Evolutionary conservation across 2,113 vertebrate genomes (phyloP).

Genomic region (Platichthys stellatus): DNA sequence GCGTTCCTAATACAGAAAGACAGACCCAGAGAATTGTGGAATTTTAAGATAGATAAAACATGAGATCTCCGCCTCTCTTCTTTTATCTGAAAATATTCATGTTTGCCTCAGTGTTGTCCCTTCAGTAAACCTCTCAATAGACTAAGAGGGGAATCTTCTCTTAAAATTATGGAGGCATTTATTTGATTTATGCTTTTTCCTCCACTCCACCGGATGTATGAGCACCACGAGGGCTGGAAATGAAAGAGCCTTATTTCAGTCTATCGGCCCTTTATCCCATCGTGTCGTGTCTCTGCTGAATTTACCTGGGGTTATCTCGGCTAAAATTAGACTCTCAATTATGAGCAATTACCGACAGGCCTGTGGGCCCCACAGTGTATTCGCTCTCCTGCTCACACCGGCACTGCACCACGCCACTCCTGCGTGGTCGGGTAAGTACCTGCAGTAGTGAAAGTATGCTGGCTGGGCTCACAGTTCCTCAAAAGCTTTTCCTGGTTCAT

Average conservation of each 20-base stretch:
- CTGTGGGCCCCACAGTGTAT: constrained; percentile 74
- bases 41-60: too few relatives aligned
- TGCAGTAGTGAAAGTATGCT: constrained; percentile 53
- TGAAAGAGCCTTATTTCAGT: constrained; percentile 63
- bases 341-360: constrained; percentile 82
- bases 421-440: constrained; percentile 50
- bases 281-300: constrained; percentile 78
- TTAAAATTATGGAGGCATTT: constrained; percentile 4
- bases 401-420: constrained; percentile 45
- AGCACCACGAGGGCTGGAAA: constrained; percentile 51
- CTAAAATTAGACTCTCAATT: constrained; percentile 84
- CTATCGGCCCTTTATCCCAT: constrained; percentile 71
- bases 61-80: not conserved
- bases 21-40: too few relatives aligned
- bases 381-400: constrained; percentile 65
- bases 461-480: constrained; percentile 58
- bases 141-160: too few relatives aligned
- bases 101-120: not conserved
- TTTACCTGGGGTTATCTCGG: constrained; percentile 81
- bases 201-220: constrained; percentile 40
- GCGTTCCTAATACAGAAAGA: too few relatives aligned
- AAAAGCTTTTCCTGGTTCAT: constrained; percentile 39
- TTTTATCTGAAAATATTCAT: not conserved
- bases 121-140: not conserved
- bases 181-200: constrained; percentile 20